Evolutionary conservation across 2,888 invertebrate genomes (phyloP), one percentile per base, ranked within the genome.

Genomic region (Epiblema foenella): DNA sequence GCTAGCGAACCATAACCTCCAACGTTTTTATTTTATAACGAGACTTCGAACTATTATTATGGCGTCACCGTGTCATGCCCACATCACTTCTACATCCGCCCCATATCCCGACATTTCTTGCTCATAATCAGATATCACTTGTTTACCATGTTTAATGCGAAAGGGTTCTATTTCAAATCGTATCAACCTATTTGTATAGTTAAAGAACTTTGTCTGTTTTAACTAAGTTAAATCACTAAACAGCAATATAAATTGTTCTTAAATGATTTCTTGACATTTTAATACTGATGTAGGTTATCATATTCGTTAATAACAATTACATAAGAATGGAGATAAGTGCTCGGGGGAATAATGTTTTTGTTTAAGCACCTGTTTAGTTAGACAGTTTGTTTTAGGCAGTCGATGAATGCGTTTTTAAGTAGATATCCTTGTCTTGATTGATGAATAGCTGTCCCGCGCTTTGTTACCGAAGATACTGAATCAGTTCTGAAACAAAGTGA

Each of bases 31-130:
- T 89, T 87, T 86, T 85, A 88, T 90, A 91, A 92, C 90, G 88
- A 91, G 88, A 83, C 83, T 81, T 82, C 83, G 83, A 85, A 87
- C 91, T 90, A 88, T 93, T 89, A 93, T 92, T 92, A 93, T 84
- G 79, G 85, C 91, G 89, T 93, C 91, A 90, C 86, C 81, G 75
- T 88, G 91, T 91, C 93, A 91, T 83, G 85, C 91, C 90, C 85
- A 88, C 88, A 89, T 93, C 91, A 93, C 83, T 78, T 83, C 81
- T 77, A 88, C 90, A 91, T 92, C 91, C 93, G 91, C 90, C 89
- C 88, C 83, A 83, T 83, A 87, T 85, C 82, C 86, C 82, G 80
- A 84, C 83, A 83, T 83, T 82, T 79, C 80, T 79, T 82, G 78
- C 82, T 80, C 76, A 87, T 82, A 87, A 90, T 89, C 87, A 84